Percentiles rank a stretch among this genome's conserved stretches.
phyloP scores from a whole-genome alignment of 2,888 invertebrate genomes.

The Conchocele bisecta region DNA sequence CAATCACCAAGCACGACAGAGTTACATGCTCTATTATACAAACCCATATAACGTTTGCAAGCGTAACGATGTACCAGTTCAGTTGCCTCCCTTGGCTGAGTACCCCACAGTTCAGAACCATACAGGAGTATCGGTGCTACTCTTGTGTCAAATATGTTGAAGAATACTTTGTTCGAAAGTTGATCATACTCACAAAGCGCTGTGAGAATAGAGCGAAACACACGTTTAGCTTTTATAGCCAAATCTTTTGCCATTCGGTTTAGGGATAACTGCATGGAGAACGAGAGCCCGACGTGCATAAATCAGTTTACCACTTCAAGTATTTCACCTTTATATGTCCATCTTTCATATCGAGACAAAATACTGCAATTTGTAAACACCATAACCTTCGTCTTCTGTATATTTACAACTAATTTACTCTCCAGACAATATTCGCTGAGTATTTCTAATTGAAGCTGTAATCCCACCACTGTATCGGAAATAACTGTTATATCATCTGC shows the following conservation, averaged over 20 bases:
- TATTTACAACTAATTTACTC: conserved; percentile 24
- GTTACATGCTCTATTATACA: neutral
- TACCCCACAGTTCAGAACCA: conserved; percentile 20
- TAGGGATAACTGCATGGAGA: conserved; percentile 4
- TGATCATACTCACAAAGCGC: neutral
- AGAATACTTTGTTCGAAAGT: neutral
- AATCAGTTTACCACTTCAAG: conserved; percentile 24
- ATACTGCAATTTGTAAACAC: conserved; percentile 38
- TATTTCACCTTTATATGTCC: conserved; percentile 15
- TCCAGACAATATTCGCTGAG: conserved; percentile 32
- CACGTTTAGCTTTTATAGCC: conserved; percentile 15
- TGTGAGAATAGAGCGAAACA: conserved; percentile 1
- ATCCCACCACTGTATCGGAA: conserved; percentile 33
- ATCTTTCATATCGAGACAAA: conserved; percentile 31
- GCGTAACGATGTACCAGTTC: conserved; percentile 4
- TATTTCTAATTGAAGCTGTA: conserved; percentile 33
- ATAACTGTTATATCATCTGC: conserved; percentile 44
- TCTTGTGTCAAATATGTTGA: conserved; percentile 15
- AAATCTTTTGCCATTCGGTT: conserved; percentile 10
- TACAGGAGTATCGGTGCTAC: conserved; percentile 33
- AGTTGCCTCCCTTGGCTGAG: neutral
- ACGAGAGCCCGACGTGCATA: conserved; percentile 26
- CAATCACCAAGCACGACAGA: conserved; percentile 7
- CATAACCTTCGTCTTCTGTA: conserved; percentile 34
- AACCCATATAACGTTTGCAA: neutral